These are phyloP conservation scores for Aurelia aurita DNA, from an alignment of 30 jellyfish, hydroid and myxozoan genomes.

Conservation along the genomic window DNA sequence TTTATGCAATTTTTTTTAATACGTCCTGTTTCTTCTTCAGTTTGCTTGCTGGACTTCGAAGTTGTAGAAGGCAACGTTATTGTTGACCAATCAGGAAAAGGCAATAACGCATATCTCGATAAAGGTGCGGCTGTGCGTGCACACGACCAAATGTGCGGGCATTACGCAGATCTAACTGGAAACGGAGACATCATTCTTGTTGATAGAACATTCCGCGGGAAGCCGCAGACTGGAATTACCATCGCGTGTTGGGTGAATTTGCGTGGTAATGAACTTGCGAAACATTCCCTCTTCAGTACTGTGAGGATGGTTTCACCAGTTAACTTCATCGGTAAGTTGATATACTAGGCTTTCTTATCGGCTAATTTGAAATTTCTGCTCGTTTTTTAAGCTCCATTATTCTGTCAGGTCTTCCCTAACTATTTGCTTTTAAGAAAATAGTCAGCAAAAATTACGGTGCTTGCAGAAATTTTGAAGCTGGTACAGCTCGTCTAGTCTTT, in stretches of 20 bases:
- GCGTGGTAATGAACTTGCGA: slow-evolving; percentile 76
- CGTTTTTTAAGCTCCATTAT: too few relatives aligned
- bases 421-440: too few relatives aligned
- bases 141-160: slow-evolving; percentile 98
- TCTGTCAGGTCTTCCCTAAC: too few relatives aligned
- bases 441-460: too few relatives aligned
- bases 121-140: slow-evolving; percentile 66
- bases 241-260: slow-evolving; percentile 98
- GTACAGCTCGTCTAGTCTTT: too few relatives aligned
- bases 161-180: slow-evolving; percentile 91
- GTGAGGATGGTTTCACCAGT: slow-evolving; percentile 72
- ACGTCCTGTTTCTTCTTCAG: slow-evolving; percentile 31
- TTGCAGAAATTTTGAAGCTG: too few relatives aligned
- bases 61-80: slow-evolving; percentile 75
- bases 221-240: slow-evolving; percentile 94
- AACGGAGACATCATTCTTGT: slow-evolving; percentile 85
- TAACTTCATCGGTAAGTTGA: slow-evolving; percentile 74
- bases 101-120: slow-evolving; percentile 88
- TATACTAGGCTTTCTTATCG: neutral
- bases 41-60: slow-evolving; percentile 93
- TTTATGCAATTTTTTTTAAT: too few relatives aligned
- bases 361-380: too few relatives aligned
- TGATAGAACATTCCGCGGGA: slow-evolving; percentile 86
- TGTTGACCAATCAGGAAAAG: slow-evolving; percentile 94
- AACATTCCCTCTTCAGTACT: slow-evolving; percentile 91